phyloP scores from a whole-genome alignment of 2,888 invertebrate genomes.

The Drosophila helvetica region DNA sequence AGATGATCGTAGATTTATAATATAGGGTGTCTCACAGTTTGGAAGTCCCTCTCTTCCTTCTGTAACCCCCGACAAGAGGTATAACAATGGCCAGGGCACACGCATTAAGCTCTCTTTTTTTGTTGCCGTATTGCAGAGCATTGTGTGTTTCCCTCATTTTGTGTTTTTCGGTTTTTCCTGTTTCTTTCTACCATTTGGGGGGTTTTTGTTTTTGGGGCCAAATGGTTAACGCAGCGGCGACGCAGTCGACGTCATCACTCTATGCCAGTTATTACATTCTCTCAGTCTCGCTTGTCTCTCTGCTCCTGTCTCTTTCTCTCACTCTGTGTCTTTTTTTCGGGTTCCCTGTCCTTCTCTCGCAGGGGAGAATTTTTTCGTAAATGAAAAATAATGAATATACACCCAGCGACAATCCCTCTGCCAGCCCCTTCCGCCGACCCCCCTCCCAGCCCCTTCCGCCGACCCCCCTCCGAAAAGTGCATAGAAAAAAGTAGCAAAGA shows the following conservation, averaged over 20 bases:
- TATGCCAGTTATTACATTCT: constrained; percentile 78
- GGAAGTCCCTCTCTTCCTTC: constrained; percentile 13
- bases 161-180: constrained; percentile 13
- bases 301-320: background rate
- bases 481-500: constrained; percentile 77
- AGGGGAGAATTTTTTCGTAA: constrained; percentile 74
- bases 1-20: background rate
- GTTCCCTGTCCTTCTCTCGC: constrained; percentile 36
- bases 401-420: constrained; percentile 59
- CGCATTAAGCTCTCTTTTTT: constrained; percentile 70
- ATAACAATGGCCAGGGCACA: constrained; percentile 72
- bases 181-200: constrained; percentile 51
- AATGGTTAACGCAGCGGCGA: constrained; percentile 47
- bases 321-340: constrained; percentile 53
- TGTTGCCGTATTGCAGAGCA: constrained; percentile 18
- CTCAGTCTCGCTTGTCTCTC: constrained; percentile 60
- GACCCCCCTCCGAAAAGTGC: constrained; percentile 58
- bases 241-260: constrained; percentile 64
- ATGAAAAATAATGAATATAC: constrained; percentile 79
- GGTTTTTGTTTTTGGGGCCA: constrained; percentile 63
- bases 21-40: constrained; percentile 2
- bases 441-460: constrained; percentile 19
- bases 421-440: constrained; percentile 5
- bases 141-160: constrained; percentile 39
- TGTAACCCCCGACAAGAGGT: constrained; percentile 25